A percentile compares a stretch with the other conserved stretches of the same genome.
Conservation (phyloP, 2,113 vertebrate genomes). For the Phylloscopus whistleri region DNA sequence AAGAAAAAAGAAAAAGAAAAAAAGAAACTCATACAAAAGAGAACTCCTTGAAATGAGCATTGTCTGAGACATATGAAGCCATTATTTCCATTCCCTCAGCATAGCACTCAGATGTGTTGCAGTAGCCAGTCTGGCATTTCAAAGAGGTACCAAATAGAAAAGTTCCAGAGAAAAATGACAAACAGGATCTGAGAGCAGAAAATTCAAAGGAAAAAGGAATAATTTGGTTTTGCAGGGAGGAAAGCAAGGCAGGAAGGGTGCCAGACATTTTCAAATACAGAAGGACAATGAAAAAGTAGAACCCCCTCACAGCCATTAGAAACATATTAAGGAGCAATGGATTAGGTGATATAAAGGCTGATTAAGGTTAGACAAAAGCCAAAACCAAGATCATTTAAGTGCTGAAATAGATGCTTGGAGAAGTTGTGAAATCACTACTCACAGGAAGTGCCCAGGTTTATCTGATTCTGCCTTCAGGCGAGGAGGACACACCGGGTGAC, state of each 20-base stretch:
- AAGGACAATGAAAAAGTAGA: not conserved
- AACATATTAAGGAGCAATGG: not conserved
- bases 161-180: not conserved
- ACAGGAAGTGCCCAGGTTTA: not conserved
- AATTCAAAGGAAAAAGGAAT: not conserved
- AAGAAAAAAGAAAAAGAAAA: not conserved
- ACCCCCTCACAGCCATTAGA: not conserved
- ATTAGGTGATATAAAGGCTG: not conserved
- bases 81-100: not conserved
- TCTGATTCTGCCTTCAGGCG: not conserved
- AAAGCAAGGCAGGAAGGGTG: not conserved
- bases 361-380: not conserved
- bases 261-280: not conserved
- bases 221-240: not conserved
- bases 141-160: not conserved
- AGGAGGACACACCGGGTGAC: not conserved
- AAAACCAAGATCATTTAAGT: not conserved
- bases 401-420: not conserved
- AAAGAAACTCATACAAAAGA: not conserved
- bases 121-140: not conserved
- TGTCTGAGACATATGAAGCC: not conserved
- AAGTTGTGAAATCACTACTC: not conserved
- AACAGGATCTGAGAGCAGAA: not conserved
- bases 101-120: not conserved
- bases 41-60: not conserved